Evolutionary conservation across 2,113 vertebrate genomes (phyloP).

Genomic region (Pardalotus punctatus): DNA sequence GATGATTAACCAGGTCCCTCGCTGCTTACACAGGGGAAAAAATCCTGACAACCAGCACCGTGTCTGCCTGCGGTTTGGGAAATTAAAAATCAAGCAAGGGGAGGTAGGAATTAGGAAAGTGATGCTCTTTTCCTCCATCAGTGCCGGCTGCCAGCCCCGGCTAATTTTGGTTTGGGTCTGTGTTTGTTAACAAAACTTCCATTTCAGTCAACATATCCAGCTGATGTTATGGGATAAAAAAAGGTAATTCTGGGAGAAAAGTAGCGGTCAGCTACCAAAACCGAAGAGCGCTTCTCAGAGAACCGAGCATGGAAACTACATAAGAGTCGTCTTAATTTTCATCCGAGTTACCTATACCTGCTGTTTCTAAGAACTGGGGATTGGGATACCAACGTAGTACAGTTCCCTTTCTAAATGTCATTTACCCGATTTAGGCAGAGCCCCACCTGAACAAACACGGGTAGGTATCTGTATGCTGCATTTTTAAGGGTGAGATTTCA

Average conservation of each 20-base stretch:
- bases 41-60: neutral
- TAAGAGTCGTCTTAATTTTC: neutral
- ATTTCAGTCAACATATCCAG: neutral
- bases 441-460: neutral
- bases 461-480: neutral
- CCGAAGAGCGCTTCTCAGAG: neutral
- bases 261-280: neutral
- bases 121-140: neutral
- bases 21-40: neutral
- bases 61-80: neutral
- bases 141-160: neutral
- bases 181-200: neutral
- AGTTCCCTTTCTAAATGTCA: neutral
- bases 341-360: neutral
- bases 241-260: neutral
- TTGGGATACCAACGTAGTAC: neutral
- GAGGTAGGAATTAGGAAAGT: neutral
- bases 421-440: neutral
- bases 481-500: neutral
- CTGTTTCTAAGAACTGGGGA: neutral
- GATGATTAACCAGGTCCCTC: slow-evolving; percentile 85
- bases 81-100: neutral
- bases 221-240: neutral
- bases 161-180: neutral
- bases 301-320: neutral